Evolutionary conservation across 2,113 vertebrate species (phyloP).

Genomic region (Eublepharis macularius): DNA sequence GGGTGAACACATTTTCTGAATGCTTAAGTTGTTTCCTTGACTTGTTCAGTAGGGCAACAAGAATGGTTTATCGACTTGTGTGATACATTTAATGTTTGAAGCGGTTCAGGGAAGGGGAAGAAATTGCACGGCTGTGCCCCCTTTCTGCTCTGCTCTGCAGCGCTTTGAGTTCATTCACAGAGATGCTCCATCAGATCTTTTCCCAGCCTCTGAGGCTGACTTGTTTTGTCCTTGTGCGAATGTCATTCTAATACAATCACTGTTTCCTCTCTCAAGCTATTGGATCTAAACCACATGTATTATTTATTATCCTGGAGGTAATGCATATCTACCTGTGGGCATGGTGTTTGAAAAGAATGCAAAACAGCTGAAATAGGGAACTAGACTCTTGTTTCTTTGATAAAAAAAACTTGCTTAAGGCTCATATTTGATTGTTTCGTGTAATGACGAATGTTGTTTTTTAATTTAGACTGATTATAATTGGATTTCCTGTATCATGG

Average conservation of each 20-base stretch:
- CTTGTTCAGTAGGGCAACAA: constrained; percentile 24
- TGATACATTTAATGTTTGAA: constrained; percentile 7
- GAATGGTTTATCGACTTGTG: constrained; percentile 38
- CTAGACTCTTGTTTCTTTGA: neutral
- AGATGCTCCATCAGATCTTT: constrained; percentile 42
- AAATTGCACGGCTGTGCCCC: constrained; percentile 36
- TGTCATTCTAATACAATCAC: constrained; percentile 47
- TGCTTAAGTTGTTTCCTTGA: constrained; percentile 40
- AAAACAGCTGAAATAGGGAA: constrained; percentile 12
- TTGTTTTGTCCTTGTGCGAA: constrained; percentile 59
- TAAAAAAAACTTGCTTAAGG: neutral
- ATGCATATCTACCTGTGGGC: constrained; percentile 28
- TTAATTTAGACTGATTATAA: neutral
- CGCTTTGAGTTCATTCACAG: constrained; percentile 38
- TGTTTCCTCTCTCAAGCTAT: constrained; percentile 13
- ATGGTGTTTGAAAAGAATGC: neutral
- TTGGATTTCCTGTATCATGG: neutral
- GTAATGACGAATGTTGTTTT: constrained; percentile 16
- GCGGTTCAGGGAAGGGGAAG: constrained; percentile 31
- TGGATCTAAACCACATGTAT: constrained; percentile 54
- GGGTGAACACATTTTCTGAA: constrained; percentile 31
- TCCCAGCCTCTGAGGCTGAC: constrained; percentile 41
- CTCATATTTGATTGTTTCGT: constrained; percentile 16
- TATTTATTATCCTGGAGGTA: constrained; percentile 48
- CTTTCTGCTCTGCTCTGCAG: constrained; percentile 21